phyloP scores from a whole-genome alignment of 37 sponge, comb jelly and placozoan species.

The Amphimedon queenslandica region DNA sequence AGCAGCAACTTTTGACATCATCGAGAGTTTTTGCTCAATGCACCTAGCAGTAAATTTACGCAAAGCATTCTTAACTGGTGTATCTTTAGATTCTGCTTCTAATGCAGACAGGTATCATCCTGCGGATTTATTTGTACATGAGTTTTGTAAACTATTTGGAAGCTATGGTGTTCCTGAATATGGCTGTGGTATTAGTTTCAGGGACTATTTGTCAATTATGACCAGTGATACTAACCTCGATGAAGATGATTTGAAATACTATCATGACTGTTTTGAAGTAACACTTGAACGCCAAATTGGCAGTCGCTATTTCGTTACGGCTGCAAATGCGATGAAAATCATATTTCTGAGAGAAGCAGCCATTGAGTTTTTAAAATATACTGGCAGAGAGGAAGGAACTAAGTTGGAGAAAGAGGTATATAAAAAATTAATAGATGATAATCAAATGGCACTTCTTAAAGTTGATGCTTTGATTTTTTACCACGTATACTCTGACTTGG shows the following conservation, averaged over 20 bases:
- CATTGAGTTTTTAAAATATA: constrained; percentile 18
- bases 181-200: constrained; percentile 29
- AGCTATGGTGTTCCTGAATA: constrained; percentile 42
- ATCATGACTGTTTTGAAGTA: not conserved
- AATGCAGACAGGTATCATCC: not conserved
- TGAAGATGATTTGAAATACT: constrained; percentile 15
- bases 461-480: constrained; percentile 44
- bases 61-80: constrained; percentile 28
- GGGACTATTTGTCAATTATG: constrained; percentile 12
- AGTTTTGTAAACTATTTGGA: constrained; percentile 45
- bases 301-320: constrained; percentile 37
- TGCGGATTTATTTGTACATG: constrained; percentile 28
- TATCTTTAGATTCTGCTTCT: not conserved
- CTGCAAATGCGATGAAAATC: constrained; percentile 29
- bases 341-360: constrained; percentile 27
- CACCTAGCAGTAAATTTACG: constrained; percentile 45
- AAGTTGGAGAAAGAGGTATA: constrained; percentile 20
- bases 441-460: constrained; percentile 10
- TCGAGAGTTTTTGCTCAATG: constrained; percentile 45
- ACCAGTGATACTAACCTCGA: too few relatives aligned
- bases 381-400: constrained; percentile 27
- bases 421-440: constrained; percentile 4
- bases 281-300: constrained; percentile 41
- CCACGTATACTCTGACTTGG: constrained; percentile 39
- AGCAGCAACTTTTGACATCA: constrained; percentile 11